Percentiles rank a stretch among this genome's conserved stretches.
These are phyloP conservation scores for Nipponacmea schrenckii DNA, from an alignment of 2,888 invertebrate species.

Conservation along the genomic window DNA sequence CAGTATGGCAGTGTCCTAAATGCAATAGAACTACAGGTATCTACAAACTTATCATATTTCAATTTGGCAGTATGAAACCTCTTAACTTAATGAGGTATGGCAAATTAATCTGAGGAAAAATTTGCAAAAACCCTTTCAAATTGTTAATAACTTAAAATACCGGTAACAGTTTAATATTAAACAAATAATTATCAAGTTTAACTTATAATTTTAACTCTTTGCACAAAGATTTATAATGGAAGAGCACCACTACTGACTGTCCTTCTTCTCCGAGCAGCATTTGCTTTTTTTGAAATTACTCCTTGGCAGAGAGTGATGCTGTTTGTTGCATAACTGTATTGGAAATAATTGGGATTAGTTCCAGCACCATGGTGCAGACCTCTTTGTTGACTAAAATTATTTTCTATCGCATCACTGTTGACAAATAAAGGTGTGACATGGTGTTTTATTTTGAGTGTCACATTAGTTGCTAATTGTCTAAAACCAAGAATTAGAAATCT, in stretches of 20 bases:
- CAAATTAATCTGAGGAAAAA: background rate
- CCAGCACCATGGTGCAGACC: slow-evolving; percentile 11
- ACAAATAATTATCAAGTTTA: too few species aligned
- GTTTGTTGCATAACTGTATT: slow-evolving; percentile 12
- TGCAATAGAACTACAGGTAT: background rate
- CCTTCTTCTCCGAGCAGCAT: background rate
- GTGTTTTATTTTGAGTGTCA: background rate
- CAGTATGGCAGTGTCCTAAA: background rate
- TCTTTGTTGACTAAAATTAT: slow-evolving; percentile 17
- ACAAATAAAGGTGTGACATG: background rate
- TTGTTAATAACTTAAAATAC: too few species aligned
- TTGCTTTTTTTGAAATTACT: slow-evolving; percentile 6
- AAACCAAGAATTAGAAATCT: background rate
- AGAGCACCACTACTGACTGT: background rate
- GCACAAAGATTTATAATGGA: background rate
- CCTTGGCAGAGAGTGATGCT: slow-evolving; percentile 14
- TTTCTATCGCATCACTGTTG: slow-evolving; percentile 19
- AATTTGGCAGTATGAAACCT: too few species aligned
- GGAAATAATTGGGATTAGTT: slow-evolving; percentile 9
- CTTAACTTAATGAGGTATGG: too few species aligned
- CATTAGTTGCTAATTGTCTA: background rate
- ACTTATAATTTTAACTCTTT: slow-evolving; percentile 4
- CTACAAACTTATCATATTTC: background rate
- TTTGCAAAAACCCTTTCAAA: too few species aligned
- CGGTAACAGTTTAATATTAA: too few species aligned